These are phyloP conservation scores for Antennarius striatus DNA, from an alignment of 2,113 vertebrate genomes.

Conservation along the genomic window DNA sequence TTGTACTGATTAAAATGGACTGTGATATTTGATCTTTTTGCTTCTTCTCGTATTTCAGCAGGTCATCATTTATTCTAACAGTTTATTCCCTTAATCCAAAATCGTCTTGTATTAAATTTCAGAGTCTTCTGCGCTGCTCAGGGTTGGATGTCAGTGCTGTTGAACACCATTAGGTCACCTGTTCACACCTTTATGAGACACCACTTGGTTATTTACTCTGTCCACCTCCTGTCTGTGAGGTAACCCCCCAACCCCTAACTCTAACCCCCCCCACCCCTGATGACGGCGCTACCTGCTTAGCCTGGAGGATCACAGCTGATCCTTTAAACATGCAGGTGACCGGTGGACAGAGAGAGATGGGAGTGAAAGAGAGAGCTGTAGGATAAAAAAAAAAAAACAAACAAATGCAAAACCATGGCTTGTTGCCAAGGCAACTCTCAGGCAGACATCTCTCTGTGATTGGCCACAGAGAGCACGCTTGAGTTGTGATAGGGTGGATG, in stretches of 20 bases:
- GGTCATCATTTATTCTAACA: no score
- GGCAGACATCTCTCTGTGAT: conserved; percentile 56
- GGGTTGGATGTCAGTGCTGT: background rate
- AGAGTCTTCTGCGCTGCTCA: background rate
- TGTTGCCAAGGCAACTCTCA: conserved; percentile 83
- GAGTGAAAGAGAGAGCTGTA: conserved; percentile 42
- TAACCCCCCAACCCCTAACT: background rate
- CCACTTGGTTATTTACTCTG: conserved; percentile 3
- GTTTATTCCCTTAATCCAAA: no score
- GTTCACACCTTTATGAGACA: background rate
- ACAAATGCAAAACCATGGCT: conserved; percentile 70
- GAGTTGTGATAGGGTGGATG: conserved; percentile 64
- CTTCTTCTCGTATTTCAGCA: background rate
- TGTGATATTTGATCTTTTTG: no score
- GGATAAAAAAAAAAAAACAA: conserved; percentile 7
- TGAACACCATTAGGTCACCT: no score
- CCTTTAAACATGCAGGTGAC: conserved; percentile 65
- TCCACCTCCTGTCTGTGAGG: conserved; percentile 2
- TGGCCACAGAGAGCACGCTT: conserved; percentile 53
- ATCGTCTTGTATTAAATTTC: background rate
- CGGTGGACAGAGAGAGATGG: conserved; percentile 25
- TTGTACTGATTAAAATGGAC: background rate
- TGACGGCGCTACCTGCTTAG: conserved; percentile 39
- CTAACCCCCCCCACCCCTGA: conserved; percentile 23
- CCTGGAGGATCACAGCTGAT: conserved; percentile 55